These are phyloP conservation scores for Mesembrinibis cayennensis DNA, from an alignment of 2,113 vertebrate species.

Conservation along the genomic window DNA sequence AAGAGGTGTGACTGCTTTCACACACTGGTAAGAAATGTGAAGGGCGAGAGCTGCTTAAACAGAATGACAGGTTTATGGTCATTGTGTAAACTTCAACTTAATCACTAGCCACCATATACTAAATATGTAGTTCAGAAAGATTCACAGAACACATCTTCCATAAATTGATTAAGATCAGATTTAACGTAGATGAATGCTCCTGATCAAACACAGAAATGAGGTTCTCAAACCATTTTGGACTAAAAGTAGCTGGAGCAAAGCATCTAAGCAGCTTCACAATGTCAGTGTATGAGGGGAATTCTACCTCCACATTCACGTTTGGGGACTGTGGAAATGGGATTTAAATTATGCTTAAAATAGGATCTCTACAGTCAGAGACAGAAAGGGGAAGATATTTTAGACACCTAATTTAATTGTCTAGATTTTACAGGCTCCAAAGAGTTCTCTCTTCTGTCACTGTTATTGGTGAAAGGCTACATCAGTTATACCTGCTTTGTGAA, in stretches of 20 bases:
- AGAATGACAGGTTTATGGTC: not conserved
- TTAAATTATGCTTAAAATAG: not conserved
- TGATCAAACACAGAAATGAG: not conserved
- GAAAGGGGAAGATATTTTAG: not conserved
- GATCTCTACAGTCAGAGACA: not conserved
- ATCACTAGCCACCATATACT: not conserved
- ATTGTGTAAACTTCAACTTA: not conserved
- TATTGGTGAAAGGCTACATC: not conserved
- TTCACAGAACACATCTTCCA: not conserved
- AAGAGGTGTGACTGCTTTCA: not conserved
- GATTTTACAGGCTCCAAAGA: not conserved
- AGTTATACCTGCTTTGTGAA: not conserved
- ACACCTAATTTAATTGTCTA: not conserved
- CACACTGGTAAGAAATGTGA: accelerated
- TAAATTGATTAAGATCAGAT: not conserved
- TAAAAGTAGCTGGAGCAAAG: not conserved
- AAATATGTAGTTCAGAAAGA: not conserved
- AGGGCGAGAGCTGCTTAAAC: not conserved
- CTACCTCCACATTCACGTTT: not conserved
- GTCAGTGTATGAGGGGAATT: not conserved
- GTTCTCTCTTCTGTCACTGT: not conserved
- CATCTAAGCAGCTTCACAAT: not conserved
- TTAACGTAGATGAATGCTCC: not conserved
- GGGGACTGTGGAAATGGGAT: not conserved
- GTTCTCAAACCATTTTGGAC: not conserved